Conservation (phyloP, 2,797 vertebrate genomes). For the Paramormyrops hopkinsi region DNA sequence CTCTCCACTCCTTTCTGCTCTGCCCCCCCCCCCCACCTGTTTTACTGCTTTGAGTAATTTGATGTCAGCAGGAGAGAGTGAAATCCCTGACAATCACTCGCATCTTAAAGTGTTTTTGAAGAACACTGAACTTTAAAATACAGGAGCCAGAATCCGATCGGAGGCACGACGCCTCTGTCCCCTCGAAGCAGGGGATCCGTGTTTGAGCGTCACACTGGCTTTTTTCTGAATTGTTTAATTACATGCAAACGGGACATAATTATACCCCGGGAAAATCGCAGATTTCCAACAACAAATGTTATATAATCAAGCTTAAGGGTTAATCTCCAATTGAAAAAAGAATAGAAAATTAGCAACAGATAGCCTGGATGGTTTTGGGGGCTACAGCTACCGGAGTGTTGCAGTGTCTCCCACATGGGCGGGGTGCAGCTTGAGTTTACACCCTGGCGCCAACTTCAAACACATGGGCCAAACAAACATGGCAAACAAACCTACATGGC, state of each 20-base stretch:
- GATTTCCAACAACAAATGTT: slow-evolving; percentile 1
- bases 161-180: background rate
- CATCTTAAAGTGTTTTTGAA: background rate
- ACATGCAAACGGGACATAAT: background rate
- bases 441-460: slow-evolving; percentile 26
- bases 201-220: background rate
- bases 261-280: background rate
- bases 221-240: background rate
- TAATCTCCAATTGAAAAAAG: background rate
- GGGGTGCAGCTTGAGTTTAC: slow-evolving; percentile 5
- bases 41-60: slow-evolving; percentile 55
- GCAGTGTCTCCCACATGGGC: background rate
- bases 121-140: background rate
- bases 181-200: background rate
- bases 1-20: slow-evolving; percentile 22
- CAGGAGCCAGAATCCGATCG: background rate
- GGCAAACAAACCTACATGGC: background rate
- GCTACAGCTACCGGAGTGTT: background rate
- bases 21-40: slow-evolving; percentile 25
- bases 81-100: slow-evolving; percentile 38
- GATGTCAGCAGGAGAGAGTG: slow-evolving; percentile 51
- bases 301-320: background rate
- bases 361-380: background rate
- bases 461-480: background rate
- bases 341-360: background rate